Evolutionary conservation across 2,113 vertebrate species (phyloP), one percentile per base, ranked within the genome.

Genomic region (Pampusana beccarii): DNA sequence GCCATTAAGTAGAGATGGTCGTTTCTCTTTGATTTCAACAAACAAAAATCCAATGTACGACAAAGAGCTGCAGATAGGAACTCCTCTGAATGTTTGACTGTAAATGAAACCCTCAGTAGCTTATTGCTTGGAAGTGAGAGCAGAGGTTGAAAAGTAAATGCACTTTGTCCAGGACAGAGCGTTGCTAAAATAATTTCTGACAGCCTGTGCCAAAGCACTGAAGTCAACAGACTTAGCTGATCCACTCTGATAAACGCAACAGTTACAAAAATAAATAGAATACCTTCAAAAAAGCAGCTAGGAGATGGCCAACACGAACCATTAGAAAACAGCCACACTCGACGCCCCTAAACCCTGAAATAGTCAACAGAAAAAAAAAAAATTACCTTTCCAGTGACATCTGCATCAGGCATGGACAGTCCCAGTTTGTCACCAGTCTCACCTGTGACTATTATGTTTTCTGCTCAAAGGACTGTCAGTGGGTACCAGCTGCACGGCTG

Each of bases 71-170:
- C 95, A 86, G 96, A 95, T 90, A 86, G 56, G 95, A 97, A 96
- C 19, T 70, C 70, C 73, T 79, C 62, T 65, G 90, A 88, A 93
- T 36, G 78, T 78, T 31, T 97, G 96, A 95, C 97, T 97, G 97
- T 98, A 98, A 98, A 97, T 97, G 96, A 94, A 97, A 86, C 93
- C 46, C 86, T 90, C 77, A 56, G 80, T 86, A 96, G 88, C 93
- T 95, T 91, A 93, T 90, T 98, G 96, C 97, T 98, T 98, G 96
- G 97, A 98, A 98, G 91, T 94, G 88, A 95, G 72, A 88, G 95
- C 67, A 94, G 90, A 96, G 67, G 82, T 93, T 97, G 96, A 96
- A 96, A 96, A 96, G 93, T 95, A 98, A 98, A 97, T 97, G 97
- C 91, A 97, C 94, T 98, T 96, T 93, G 94, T 95, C 96, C 96